These are phyloP conservation scores for Dipus sagitta DNA, from an alignment of 2,797 vertebrate genomes.

Conservation along the genomic window DNA sequence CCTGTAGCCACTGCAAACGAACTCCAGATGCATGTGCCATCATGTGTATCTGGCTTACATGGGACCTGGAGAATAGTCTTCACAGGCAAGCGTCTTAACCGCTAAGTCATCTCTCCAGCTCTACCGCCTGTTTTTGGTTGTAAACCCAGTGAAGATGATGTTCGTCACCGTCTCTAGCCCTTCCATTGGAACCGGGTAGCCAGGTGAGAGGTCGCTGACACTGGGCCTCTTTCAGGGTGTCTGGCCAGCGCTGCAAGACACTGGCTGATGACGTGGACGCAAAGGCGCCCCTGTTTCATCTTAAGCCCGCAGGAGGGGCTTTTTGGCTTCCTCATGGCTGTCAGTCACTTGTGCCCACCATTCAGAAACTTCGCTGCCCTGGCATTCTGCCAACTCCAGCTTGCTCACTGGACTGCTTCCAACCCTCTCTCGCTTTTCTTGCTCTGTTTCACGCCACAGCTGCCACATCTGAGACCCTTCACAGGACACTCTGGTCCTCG, in stretches of 20 bases:
- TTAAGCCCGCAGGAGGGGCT: not conserved
- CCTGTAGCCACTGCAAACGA: no score
- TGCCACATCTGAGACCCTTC: conserved; percentile 39
- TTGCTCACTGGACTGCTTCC: conserved; percentile 41
- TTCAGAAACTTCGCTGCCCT: conserved; percentile 18
- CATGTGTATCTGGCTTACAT: no score
- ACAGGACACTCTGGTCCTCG: conserved; percentile 60
- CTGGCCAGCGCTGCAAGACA: not conserved
- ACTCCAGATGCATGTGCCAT: no score
- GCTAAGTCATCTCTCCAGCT: no score
- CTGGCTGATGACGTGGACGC: not conserved
- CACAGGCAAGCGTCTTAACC: no score
- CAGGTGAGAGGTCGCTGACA: not conserved
- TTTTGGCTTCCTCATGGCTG: not conserved
- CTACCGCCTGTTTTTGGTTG: not conserved
- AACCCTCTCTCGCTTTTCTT: not conserved
- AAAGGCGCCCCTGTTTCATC: conserved; percentile 1
- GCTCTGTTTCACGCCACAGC: conserved; percentile 44
- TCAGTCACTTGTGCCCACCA: conserved; percentile 2
- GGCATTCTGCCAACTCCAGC: conserved; percentile 26
- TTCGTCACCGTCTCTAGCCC: not conserved
- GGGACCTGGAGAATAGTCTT: no score
- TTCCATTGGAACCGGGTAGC: not conserved
- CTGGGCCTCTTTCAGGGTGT: not conserved
- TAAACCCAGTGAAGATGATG: not conserved